These are phyloP conservation scores for Tethea ocularis DNA, from an alignment of 2,888 invertebrate genomes.

Conservation along the genomic window DNA sequence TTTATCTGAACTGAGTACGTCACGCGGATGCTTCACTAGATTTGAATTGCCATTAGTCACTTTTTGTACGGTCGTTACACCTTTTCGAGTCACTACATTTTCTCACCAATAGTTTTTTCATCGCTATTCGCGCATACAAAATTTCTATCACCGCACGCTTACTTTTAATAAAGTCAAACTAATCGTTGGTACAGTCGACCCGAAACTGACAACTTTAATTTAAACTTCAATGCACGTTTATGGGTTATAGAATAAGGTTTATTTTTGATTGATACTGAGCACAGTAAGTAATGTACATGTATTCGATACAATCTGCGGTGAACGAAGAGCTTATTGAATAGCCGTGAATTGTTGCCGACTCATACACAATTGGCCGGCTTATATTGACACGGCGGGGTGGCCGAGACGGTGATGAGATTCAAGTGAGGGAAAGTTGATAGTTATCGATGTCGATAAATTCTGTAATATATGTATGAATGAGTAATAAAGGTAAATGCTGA, in stretches of 20 bases:
- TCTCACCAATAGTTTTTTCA: conserved; percentile 34
- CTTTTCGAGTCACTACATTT: conserved; percentile 42
- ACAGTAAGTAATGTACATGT: conserved; percentile 27
- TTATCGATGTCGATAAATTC: conserved; percentile 25
- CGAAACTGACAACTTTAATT: conserved; percentile 15
- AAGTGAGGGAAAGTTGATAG: conserved; percentile 19
- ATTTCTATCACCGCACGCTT: conserved; percentile 46
- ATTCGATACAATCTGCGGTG: conserved; percentile 69
- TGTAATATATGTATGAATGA: not conserved
- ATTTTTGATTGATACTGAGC: conserved; percentile 21
- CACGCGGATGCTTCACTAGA: conserved; percentile 11
- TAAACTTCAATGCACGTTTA: conserved; percentile 5
- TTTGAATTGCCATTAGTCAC: conserved; percentile 18
- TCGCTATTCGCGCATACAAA: conserved; percentile 43
- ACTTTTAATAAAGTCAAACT: conserved; percentile 36
- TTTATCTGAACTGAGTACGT: conserved; percentile 11
- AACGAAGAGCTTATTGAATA: conserved; percentile 75
- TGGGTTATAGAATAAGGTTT: conserved; percentile 22
- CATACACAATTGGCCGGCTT: conserved; percentile 74
- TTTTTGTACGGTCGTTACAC: conserved; percentile 30
- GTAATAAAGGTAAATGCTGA: not conserved
- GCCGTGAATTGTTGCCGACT: conserved; percentile 70
- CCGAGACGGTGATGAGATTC: conserved; percentile 52
- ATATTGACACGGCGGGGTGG: conserved; percentile 76
- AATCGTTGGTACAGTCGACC: conserved; percentile 25